Conservation (phyloP, 2,113 vertebrate species). For the Meleagris gallopavo region DNA sequence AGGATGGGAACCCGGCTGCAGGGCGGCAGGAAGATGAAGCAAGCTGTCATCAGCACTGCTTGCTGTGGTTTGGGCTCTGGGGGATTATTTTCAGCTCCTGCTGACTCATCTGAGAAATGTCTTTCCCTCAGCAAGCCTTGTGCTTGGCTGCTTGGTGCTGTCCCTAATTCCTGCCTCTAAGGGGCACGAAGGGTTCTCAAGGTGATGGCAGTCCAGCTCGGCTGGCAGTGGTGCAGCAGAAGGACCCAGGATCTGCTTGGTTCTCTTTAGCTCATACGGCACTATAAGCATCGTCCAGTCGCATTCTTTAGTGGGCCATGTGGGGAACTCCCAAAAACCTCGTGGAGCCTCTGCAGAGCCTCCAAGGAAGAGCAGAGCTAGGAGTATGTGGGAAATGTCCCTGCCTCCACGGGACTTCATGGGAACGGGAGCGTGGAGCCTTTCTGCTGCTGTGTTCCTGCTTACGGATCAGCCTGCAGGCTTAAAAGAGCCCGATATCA, state of each 20-base stretch:
- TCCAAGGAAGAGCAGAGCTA: not conserved
- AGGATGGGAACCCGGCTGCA: not conserved
- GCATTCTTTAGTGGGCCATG: rapidly evolving
- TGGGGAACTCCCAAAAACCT: not conserved
- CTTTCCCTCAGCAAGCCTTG: not conserved
- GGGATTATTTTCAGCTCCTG: not conserved
- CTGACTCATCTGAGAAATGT: conserved; percentile 44
- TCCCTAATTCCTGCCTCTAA: not conserved
- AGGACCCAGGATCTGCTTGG: rapidly evolving
- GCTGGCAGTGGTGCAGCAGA: not conserved
- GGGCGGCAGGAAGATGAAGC: not conserved
- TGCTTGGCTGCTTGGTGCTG: not conserved
- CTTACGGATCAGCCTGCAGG: not conserved
- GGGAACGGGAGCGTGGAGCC: not conserved
- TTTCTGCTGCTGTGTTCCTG: rapidly evolving
- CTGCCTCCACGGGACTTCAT: not conserved
- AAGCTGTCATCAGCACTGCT: not conserved
- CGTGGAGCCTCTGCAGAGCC: not conserved
- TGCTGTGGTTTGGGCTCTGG: not conserved
- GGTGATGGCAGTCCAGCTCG: not conserved
- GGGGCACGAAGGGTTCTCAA: rapidly evolving
- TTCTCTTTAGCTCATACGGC: rapidly evolving
- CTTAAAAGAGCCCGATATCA: not conserved
- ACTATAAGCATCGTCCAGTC: not conserved
- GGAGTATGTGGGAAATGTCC: not conserved